Evolutionary conservation across 2,797 vertebrate species (phyloP), one percentile per base, ranked within the genome.

Genomic region (Scyliorhinus canicula): DNA sequence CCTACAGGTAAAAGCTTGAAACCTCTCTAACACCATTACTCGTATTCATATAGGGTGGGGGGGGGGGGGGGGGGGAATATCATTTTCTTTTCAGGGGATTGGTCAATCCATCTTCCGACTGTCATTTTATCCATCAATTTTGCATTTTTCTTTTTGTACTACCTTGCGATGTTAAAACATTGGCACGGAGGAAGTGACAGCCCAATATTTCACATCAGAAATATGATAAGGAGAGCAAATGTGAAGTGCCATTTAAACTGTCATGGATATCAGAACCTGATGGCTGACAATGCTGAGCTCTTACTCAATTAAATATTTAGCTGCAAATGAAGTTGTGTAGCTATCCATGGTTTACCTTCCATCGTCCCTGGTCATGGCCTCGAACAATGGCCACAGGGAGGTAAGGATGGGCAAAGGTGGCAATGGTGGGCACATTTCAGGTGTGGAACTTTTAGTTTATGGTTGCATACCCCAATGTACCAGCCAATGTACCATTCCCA

Each of bases 41-140:
- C 28, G 67, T 94, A 69, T 52, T 94, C 65, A 71, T 94, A 52
- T 52, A 50, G 67, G 93, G n/a, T n/a, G n/a, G n/a, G n/a, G n/a
- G n/a, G 31, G 3, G 31, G 11, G 31, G 74, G 55, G 31, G 3
- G 31, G 11, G 31, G 74, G 55, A 63, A 94, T n/a, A 94, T 94
- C 93, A 94, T 94, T 94, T 94, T 74, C 65, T 94, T 94, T 94
- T 94, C 65, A 94, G 93, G 31, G 55, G 65, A n/a, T 71, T 94
- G 93, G 35, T 67, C 65, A n/a, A 94, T 94, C 67, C 67, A 94
- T 94, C 91, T 67, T 69, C 63, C 26, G 21, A 50, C 44, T 71
- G 91, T 67, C 93, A 94, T 50, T 74, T 71, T 69, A 94, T 35
- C 93, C 67, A 94, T 94, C 67, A 94, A 55, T 74, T 52, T 50